Evolutionary conservation across 2,113 vertebrate species (phyloP), one percentile per base, ranked within the genome.

Genomic region (Globicephala melas): DNA sequence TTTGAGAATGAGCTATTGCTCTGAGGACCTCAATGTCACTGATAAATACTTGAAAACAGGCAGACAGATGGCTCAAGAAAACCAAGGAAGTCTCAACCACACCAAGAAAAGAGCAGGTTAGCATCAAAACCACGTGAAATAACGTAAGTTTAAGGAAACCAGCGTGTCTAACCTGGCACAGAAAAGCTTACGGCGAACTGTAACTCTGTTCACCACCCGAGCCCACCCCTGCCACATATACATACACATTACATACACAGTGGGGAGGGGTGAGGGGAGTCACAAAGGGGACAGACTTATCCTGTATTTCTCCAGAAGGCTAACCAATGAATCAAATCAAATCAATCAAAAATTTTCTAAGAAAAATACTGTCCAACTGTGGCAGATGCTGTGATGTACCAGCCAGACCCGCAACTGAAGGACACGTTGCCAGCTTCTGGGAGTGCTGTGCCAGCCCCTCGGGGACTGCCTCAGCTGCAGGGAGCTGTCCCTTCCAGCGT

Each of bases 391-490:
- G n/a, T 4, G 23, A 15, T 4, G 14, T 15, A 7, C 36, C 55
- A 41, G 17, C 44, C 67, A 55, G 28, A 12, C 4, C 50, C 38
- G 18, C 38, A 26, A 6, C 5, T 6, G 47, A 47, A 47, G 50
- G 47, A 7, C 8, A 1, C 4, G 7, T 1, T 5, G 14, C 38
- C 12, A 5, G 41, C 58, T 31, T 1, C 28, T 2, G 5, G 21
- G 21, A 33, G n/a, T n/a, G 26, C 67, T 17, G 6, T 1, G 7
- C 21, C 38, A 14, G 70, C n/a, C 44, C 67, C 7, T 25, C 3
- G 1, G 11, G 47, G 10, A 71, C 11, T 10, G 21, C 58, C 21
- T 7, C 15, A 6, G 21, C n/a, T 20, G 20, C 68, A 28, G 13
- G 18, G 41, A n/a, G 36, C 77, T 4, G 60, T 28, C 82, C 60